Base-by-base conservation (phyloP, 2,113 vertebrate species). In the Montifringilla adamsi region DNA sequence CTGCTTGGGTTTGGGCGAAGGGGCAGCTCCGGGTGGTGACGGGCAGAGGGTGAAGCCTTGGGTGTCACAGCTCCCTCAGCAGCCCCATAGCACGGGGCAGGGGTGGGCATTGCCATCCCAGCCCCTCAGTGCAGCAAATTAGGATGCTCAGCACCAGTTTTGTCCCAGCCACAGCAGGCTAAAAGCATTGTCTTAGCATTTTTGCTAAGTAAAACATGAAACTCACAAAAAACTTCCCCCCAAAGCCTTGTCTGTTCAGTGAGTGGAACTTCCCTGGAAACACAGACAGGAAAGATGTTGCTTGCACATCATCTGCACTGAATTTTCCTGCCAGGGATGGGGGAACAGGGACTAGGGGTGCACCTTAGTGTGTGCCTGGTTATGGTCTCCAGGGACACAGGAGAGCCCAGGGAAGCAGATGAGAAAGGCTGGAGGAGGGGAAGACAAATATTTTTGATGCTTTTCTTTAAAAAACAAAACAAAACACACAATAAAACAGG, bases 11-110 rank as follows among this genome's bases (percentile, higher is more conserved):
- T 52, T 27, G 39, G 39, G 84, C 6, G 8, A 11, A 49, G 44
- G 6, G 16, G 55, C 0, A 3, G 50, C 30, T 41, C 13, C 0
- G 1, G 47, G 39, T 0, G 1, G 74, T 1, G 11, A n/a, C 2
- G 41, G 53, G 66, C 59, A 77, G 43, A 62, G 60, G 72, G 44
- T 30, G n/a, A 60, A 39, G 66, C 30, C 5, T 2, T 11, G 69
- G 66, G n/a, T 17, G 15, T 21, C 8, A 10, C 1, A 37, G 63
- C 63, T 52, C 18, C 41, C 52, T 28, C 1, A 4, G 59, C 44
- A 67, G 30, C n/a, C 28, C 15, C 16, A 15, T 14, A 56, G 50
- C 26, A 13, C 0, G 1, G 43, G 62, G 18, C 9, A 62, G 7
- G 35, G 49, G 30, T 30, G 53, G 75, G 67, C 83, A 77, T 24